Evolutionary conservation across 2,888 invertebrate species (phyloP).

Genomic region (Dolomedes plantarius): DNA sequence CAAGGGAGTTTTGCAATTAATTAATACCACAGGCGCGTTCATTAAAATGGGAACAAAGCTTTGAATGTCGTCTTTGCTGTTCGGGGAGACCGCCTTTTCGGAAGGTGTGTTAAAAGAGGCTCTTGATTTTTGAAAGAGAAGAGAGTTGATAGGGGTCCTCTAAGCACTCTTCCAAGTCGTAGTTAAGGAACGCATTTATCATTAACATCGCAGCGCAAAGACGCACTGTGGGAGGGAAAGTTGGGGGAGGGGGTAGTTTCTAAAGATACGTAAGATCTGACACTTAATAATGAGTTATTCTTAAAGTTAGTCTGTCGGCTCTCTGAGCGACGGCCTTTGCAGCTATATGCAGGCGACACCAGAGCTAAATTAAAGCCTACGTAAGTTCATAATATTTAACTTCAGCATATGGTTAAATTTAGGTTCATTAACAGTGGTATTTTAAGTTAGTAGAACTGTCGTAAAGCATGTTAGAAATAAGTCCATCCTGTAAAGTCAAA

Average conservation of each 20-base stretch:
- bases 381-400: too few species aligned
- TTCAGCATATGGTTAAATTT: too few species aligned
- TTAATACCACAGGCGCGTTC: slow-evolving; percentile 71
- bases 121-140: neutral
- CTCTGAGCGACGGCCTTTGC: too few species aligned
- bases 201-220: neutral
- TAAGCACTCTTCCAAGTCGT: neutral
- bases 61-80: neutral
- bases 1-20: slow-evolving; percentile 42
- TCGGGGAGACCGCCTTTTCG: neutral
- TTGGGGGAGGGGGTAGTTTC: neutral
- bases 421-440: too few species aligned
- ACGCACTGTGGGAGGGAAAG: neutral
- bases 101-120: neutral
- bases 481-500: too few species aligned
- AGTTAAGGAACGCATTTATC: neutral
- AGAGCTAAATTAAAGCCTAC: too few species aligned
- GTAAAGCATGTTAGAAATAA: too few species aligned
- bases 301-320: neutral
- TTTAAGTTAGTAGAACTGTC: too few species aligned
- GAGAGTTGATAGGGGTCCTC: neutral
- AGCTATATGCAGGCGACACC: too few species aligned
- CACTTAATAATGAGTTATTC: neutral
- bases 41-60: slow-evolving; percentile 37
- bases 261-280: neutral